A percentile compares a stretch with the other conserved stretches of the same genome.
These are phyloP conservation scores for Heterotilapia buettikoferi DNA, from an alignment of 2,113 vertebrate genomes.

Conservation along the genomic window DNA sequence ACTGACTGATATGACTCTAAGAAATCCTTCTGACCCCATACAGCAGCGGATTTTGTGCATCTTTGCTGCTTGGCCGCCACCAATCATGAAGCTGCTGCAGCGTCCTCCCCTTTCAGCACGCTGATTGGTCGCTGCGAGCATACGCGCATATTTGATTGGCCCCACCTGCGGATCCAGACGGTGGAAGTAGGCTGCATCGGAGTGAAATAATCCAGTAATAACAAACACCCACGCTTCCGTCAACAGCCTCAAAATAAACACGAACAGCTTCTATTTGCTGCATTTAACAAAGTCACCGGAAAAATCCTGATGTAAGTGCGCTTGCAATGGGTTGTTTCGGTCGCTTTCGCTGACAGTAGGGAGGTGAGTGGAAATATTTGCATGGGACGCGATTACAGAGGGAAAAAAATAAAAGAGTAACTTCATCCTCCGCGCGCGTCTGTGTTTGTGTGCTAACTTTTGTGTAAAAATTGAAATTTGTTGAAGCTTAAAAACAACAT, in stretches of 20 bases:
- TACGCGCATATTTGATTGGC: conserved; percentile 25
- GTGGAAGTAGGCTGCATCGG: conserved; percentile 9
- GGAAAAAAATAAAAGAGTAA: not conserved
- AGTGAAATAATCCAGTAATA: conserved; percentile 33
- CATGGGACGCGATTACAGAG: not conserved
- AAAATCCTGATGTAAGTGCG: not conserved
- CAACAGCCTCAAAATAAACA: not conserved
- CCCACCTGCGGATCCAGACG: not conserved
- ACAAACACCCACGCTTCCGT: conserved; percentile 23
- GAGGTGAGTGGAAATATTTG: conserved; percentile 39
- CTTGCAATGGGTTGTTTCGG: not conserved
- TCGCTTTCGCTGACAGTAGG: not conserved
- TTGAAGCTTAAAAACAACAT: not conserved
- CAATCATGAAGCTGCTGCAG: not conserved
- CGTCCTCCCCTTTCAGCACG: not conserved
- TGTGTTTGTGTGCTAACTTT: not conserved
- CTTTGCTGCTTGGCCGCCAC: not conserved
- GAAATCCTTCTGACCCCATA: not conserved
- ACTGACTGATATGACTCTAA: not conserved
- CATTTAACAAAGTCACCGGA: not conserved
- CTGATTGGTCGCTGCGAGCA: conserved; percentile 25
- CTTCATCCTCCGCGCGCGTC: not conserved
- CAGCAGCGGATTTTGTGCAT: not conserved
- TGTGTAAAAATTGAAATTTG: not conserved
- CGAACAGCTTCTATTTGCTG: not conserved